Evolutionary conservation across 2,888 invertebrate species (phyloP).

Genomic region (Caradrina kadenii): DNA sequence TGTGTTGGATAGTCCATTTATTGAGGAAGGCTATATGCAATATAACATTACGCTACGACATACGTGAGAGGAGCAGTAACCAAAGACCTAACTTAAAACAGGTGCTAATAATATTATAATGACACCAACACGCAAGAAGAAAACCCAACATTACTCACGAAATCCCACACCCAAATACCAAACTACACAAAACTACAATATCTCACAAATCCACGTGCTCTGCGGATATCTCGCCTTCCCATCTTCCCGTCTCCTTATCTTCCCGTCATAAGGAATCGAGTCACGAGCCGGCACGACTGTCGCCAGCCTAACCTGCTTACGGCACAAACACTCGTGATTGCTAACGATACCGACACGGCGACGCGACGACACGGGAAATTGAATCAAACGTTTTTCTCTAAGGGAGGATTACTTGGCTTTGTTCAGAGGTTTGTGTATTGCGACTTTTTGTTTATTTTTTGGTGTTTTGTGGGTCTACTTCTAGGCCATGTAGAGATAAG

Average conservation of each 20-base stretch:
- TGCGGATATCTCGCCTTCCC: background rate
- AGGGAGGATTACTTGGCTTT: conserved; percentile 59
- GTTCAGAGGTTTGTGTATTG: conserved; percentile 19
- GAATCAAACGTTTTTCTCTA: conserved; percentile 70
- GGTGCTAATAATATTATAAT: no score
- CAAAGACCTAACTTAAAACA: no score
- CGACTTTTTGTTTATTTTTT: background rate
- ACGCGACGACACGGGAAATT: conserved; percentile 72
- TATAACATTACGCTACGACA: no score
- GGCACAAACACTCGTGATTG: conserved; percentile 82
- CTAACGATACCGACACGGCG: conserved; percentile 75
- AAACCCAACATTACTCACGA: background rate
- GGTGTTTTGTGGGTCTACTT: background rate
- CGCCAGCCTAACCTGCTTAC: conserved; percentile 77
- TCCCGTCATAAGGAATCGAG: conserved; percentile 74
- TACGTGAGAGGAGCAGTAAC: no score
- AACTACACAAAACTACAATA: background rate
- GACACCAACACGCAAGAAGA: background rate
- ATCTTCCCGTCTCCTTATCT: background rate
- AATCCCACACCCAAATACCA: background rate
- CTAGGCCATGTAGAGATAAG: background rate
- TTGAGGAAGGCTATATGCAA: no score
- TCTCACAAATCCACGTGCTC: conserved; percentile 14
- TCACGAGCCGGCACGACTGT: conserved; percentile 76
- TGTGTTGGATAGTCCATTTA: no score